phyloP scores from a whole-genome alignment of 2,113 vertebrate species.

The Macrotis lagotis region DNA sequence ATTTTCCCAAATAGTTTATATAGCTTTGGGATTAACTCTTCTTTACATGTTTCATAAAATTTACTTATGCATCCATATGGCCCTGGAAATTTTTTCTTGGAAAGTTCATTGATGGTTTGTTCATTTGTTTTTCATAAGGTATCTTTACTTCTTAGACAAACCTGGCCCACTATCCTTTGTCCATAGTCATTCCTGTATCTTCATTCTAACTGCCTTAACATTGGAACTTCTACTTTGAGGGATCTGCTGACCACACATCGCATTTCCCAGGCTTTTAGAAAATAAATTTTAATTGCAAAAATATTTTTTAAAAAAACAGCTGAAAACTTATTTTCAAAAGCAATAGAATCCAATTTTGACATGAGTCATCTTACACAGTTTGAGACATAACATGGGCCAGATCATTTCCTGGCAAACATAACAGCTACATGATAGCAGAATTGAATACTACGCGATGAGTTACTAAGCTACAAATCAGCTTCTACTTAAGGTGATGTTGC shows the following conservation, averaged over 20 bases:
- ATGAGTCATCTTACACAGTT: neutral
- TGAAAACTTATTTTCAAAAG: slow-evolving; percentile 1
- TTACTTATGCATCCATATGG: too few species aligned
- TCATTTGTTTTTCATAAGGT: too few species aligned
- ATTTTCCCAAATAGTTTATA: too few species aligned
- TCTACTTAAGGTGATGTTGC: too few species aligned
- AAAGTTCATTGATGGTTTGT: too few species aligned
- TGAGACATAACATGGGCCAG: neutral
- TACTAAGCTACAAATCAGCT: too few species aligned
- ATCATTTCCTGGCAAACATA: slow-evolving; percentile 3
- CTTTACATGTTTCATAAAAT: too few species aligned
- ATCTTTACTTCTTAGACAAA: neutral
- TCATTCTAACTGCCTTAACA: neutral
- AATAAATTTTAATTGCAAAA: slow-evolving; percentile 1
- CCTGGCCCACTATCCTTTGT: neutral
- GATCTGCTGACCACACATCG: neutral
- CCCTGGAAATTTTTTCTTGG: too few species aligned
- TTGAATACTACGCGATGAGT: neutral
- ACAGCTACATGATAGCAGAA: neutral
- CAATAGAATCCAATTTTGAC: neutral
- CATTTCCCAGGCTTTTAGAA: neutral
- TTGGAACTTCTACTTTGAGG: slow-evolving; percentile 23
- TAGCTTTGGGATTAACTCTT: too few species aligned
- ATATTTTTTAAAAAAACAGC: too few species aligned
- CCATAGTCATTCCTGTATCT: neutral